phyloP scores from a whole-genome alignment of 1,140 invertebrate genomes.

The Eciton burchellii region DNA sequence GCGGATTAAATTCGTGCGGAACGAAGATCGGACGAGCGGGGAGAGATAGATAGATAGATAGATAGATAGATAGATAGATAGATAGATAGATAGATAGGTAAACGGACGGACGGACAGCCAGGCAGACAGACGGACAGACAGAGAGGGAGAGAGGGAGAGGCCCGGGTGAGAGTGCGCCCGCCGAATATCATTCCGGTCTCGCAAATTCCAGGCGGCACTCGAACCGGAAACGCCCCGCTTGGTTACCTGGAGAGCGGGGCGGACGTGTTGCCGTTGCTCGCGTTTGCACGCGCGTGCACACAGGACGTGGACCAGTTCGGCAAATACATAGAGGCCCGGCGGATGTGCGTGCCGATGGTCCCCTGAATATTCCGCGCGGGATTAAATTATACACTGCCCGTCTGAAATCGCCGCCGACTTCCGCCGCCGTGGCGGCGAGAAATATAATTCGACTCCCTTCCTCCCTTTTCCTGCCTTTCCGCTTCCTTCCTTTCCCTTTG shows the following conservation, averaged over 20 bases:
- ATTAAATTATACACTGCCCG: constrained; percentile 47
- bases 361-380: constrained; percentile 49
- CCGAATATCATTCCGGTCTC: constrained; percentile 58
- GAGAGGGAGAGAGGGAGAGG: too few relatives aligned
- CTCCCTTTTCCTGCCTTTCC: not conserved
- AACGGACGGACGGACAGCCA: not conserved
- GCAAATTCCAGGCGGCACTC: constrained; percentile 57
- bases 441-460: not conserved
- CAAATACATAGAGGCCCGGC: not conserved
- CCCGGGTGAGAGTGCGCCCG: not conserved
- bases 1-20: constrained; percentile 70
- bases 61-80: constrained; percentile 19
- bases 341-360: constrained; percentile 34
- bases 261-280: constrained; percentile 6
- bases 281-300: not conserved
- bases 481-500: not conserved
- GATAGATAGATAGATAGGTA: not conserved
- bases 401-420: constrained; percentile 18
- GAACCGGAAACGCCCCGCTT: constrained; percentile 59
- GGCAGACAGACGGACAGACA: constrained; percentile 13
- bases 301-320: not conserved
- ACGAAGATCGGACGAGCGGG: not conserved
- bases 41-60: constrained; percentile 17
- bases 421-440: constrained; percentile 10
- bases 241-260: constrained; percentile 46